Percentiles rank a stretch among this genome's conserved stretches.
Evolutionary conservation across 1,140 invertebrate genomes (phyloP).

Genomic region (Maniola jurtina): DNA sequence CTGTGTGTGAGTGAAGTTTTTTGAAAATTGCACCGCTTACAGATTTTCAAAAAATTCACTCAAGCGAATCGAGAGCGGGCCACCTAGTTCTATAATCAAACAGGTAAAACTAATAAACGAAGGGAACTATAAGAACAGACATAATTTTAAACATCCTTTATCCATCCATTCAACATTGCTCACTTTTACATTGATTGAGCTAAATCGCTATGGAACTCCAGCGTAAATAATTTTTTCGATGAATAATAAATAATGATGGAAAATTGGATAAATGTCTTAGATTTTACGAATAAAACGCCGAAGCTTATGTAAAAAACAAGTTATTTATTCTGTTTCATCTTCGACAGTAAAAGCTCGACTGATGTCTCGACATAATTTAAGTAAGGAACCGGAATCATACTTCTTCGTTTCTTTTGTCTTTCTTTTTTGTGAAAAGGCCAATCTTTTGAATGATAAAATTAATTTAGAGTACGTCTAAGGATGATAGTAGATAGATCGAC

Average conservation of each 20-base stretch:
- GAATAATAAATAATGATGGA: conserved; percentile 5
- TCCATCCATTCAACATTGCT: too few species aligned
- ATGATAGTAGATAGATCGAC: not conserved
- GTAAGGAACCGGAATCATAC: not conserved
- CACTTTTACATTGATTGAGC: not conserved
- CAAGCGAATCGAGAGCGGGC: too few species aligned
- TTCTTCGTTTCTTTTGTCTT: not conserved
- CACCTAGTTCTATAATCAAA: too few species aligned
- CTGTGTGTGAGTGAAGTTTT: too few species aligned
- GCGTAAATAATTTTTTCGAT: not conserved
- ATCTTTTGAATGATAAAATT: not conserved
- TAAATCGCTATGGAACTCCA: not conserved
- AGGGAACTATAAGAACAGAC: not conserved
- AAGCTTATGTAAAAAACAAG: conserved; percentile 3
- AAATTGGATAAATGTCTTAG: not conserved
- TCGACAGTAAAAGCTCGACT: not conserved
- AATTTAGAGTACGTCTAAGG: not conserved
- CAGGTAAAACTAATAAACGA: not conserved
- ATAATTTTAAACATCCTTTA: not conserved
- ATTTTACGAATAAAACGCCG: conserved; percentile 1
- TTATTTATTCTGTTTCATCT: conserved; percentile 10
- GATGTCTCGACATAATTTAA: not conserved
- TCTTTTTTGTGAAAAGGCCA: not conserved
- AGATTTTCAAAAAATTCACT: too few species aligned
- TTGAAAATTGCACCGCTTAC: too few species aligned